Evolutionary conservation across 2,888 invertebrate genomes (phyloP), one percentile per base, ranked within the genome.

Genomic region (Drosophila fulvimacula): DNA sequence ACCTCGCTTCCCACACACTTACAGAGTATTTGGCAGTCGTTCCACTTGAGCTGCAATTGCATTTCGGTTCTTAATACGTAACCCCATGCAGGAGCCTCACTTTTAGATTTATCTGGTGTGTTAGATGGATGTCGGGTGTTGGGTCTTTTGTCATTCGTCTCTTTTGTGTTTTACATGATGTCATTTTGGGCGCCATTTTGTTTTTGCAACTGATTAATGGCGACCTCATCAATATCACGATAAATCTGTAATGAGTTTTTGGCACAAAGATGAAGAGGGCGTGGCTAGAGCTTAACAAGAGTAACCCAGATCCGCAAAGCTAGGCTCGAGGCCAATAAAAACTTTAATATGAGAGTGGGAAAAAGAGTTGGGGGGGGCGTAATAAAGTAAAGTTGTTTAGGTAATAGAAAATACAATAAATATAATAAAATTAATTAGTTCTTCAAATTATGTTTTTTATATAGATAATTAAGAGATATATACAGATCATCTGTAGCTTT

Each of bases 131-230:
- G 69, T 58, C 74, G 58, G 56, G 56, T 76, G 65, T 76, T 78
- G 34, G 32, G 58, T 61, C 65, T 74, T 65, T 62, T 39, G 63
- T 73, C 17, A 48, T 48, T 48, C 48, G 59, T 61, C 65, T 74
- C 61, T 63, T 44, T 59, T 74, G 13, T 52, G 21, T 42, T 17
- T 27, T 38, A 38, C 24, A 82, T 83, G 88, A 83, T 88, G 88
- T 83, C 88, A 83, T 83, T 85, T 58, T 51, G 46, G 64, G 56
- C 78, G 82, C 88, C 83, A 83, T 83, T 83, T 83, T 88, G 76
- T 84, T 51, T 51, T 7, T 67, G 46, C n/a, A 59, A 85, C 85
- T 83, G 83, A 83, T 83, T 88, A 78, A 83, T 83, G 88, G 78
- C 80, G 56, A 52, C 71, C 69, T 44, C 74, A 73, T 49, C 68